Base-by-base conservation (phyloP, 1,140 invertebrate genomes). In the Bombus breviceps region DNA sequence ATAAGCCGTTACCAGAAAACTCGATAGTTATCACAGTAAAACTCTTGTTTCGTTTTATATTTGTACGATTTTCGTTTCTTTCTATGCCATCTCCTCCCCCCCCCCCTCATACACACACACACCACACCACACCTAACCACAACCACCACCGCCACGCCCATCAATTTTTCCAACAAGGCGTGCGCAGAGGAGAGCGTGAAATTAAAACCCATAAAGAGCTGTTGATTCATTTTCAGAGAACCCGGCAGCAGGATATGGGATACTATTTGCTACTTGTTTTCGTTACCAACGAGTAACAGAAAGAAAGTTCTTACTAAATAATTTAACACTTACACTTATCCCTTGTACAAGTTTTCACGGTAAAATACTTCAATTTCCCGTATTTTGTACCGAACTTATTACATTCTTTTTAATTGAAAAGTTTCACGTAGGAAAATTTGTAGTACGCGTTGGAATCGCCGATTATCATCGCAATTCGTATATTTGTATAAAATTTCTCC, bases 11-110 rank as follows among this genome's bases (percentile, higher is more conserved):
- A 32, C 32, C 28, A 15, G 72, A 12, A 32, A 34, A 83, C 53
- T 32, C 41, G 18, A 34, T 18, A 59, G 72, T 68, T 75, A 83
- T 83, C 62, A 64, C 41, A 0, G 37, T 34, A 39, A 76, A 83
- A 68, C 18, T 83, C 13, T 37, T 53, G 41, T 66, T 75, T 66
- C 41, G 47, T 62, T 76, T 75, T 75, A 8, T 66, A 28, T 64
- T n/a, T 34, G n/a, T 22, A 64, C 64, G 18, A 39, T 66, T 80
- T 53, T 39, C 28, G 15, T 6, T 15, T 47, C 15, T 18, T 18
- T 39, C 4, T 28, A 1, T 5, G 10, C 18, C 22, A 0, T 1
- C 25, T 0, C 39, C 10, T 1, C 34, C 34, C 34, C 34, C 34
- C 34, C 34, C 34, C 34, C 1, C 34, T 1, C 34, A n/a, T n/a